Base-by-base conservation (phyloP, 2,113 vertebrate genomes). In the Nibea albiflora region DNA sequence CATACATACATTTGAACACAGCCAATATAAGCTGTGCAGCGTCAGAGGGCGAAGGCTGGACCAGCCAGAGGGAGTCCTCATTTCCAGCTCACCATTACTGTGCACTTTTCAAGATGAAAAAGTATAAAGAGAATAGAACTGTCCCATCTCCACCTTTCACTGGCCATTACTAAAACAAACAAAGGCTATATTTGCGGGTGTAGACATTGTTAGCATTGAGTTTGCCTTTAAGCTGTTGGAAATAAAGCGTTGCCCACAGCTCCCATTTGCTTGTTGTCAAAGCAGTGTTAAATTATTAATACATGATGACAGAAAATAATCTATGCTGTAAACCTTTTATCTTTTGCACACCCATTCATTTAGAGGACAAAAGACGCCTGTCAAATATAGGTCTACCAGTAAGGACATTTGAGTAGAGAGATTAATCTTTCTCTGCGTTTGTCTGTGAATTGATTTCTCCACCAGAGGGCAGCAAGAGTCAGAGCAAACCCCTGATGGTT, bases 401-500 rank as follows among this genome's bases (percentile, higher is more conserved):
- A 42, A 3, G 19, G 20, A 39, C 63, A 20, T 11, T 12, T 58
- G 8, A 65, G 20, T 20, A 49, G 56, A 50, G 60, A 52, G 16
- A 20, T 24, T 0, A 0, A 5, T 24, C 16, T 42, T 49, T 68
- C 44, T 53, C 31, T 81, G 7, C 6, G 7, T 39, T 35, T 66
- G 10, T 47, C 49, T 82, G 60, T 73, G 16, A 42, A 46, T 35
- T 7, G 17, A 11, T 61, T 72, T 79, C 8, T 50, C 89, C 93
- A 92, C 80, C 79, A 94, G 93, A 86, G 86, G 88, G 92, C 92
- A 94, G 92, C 90, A 93, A 68, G 53, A 74, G 75, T 82, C 81
- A 92, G 85, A 85, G 70, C 4, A 84, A 85, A 52, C 0, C 15
- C 28, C 28, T 19, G 7, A n/a, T 46, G 11, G 35, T 65, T 66